Evolutionary conservation across 2,888 invertebrate genomes (phyloP), one percentile per base, ranked within the genome.

Genomic region (Invenusta paracnida): DNA sequence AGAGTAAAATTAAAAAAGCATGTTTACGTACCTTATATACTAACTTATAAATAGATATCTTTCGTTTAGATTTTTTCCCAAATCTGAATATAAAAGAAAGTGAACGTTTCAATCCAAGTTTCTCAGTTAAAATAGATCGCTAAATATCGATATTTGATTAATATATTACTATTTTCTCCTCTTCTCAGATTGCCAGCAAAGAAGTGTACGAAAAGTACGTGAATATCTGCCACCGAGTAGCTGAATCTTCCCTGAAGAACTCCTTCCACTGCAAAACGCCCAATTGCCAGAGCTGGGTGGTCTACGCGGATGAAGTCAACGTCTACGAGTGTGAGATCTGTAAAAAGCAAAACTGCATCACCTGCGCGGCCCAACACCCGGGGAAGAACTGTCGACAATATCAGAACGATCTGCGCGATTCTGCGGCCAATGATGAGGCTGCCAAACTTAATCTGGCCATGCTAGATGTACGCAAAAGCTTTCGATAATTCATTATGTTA

Each of bases 221-320:
- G 2, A 5, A 25, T 5, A 23, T n/a, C 13, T 95, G 96, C 0
- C 93, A 96, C 86, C 93, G 94, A 29, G 94, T 94, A 87, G 96
- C 96, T 0, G 96, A 96, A 91, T 94, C 94, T 89, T 94, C 94
- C 88, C 94, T 94, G 48, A 93, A 94, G 88, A 93, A 94, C 89
- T 94, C 95, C 13, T 96, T 96, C 91, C 96, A 96, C 90, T 96
- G 96, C 91, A 95, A 96, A 91, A 95, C 96, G 0, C 94, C 94
- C 0, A 95, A 96, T 92, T 96, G 96, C 90, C 93, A 93, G 81
- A 96, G 96, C 0, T 96, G 96, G 96, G 96, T 96, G 89, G 94
- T 95, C 87, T 95, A 94, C 90, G 96, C 96, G 88, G 95, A 96
- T 88, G 94, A 95, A 88, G 95, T 95, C 82, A 94, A 94, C 90